Base-by-base conservation (phyloP, 1,140 invertebrate genomes). In the Bombus affinis region DNA sequence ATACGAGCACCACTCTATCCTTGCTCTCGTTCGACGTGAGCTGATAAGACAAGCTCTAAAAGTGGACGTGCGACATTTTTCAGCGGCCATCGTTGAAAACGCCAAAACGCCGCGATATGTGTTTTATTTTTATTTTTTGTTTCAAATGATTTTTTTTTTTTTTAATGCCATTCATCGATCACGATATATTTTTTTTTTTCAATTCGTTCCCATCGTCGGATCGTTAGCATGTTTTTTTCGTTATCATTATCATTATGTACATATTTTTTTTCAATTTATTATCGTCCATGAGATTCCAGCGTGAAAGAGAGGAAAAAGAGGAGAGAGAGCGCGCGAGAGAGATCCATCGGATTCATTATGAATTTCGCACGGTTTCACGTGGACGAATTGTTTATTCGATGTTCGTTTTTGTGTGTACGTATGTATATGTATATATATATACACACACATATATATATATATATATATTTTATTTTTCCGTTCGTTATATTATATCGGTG, bases 1-100 rank as follows among this genome's bases (percentile, higher is more conserved):
- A 96, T 91, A 96, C 95, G 92, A 96, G 95, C 94, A 96, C 95
- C 94, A 96, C 95, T 93, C 95, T 95, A 94, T 96, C 95, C 95
- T 94, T 95, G 93, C 92, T 95, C 92, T 94, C 93, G 92, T 93
- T 94, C 82, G 94, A 94, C 37, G 94, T 94, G 87, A 95, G 93
- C 89, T 94, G 94, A 93, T 95, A 94, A 89, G 94, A 95, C 91
- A 95, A 91, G 92, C 94, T 95, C 95, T 95, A 92, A 83, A 83
- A 90, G 28, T 65, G 77, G 83, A 59, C 39, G 82, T 76, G 65
- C 57, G 37, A 42, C 65, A 65, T 35, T 57, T 76, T 47, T 68
- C 74, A 59, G 74, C 74, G 74, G 77, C 68, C 66, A 65, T 71
- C 15, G 84, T 86, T 73, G 32, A 25, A 53, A 53, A 76, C 88